Percentiles rank a stretch among this genome's conserved stretches.
Conservation (phyloP, 2,113 vertebrate species). For the Otolemur garnettii region DNA sequence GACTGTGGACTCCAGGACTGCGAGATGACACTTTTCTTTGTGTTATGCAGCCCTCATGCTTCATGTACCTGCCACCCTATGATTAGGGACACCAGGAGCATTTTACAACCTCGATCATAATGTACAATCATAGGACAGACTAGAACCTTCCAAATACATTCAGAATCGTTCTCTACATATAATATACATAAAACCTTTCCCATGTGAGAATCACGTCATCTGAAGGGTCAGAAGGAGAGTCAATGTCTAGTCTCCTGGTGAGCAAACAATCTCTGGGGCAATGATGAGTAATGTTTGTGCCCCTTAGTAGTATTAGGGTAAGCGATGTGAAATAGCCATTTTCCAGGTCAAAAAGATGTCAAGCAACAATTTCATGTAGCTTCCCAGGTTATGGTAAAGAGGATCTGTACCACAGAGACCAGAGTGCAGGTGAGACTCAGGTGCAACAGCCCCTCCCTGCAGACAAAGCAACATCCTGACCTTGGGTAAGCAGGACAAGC, state of each 20-base stretch:
- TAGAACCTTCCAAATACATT: background rate
- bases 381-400: background rate
- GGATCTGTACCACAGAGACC: rapidly evolving
- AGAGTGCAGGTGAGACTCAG: rapidly evolving
- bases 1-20: background rate
- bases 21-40: rapidly evolving
- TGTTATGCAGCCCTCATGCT: too few relatives aligned
- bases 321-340: rapidly evolving
- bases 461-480: rapidly evolving
- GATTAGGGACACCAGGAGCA: too few relatives aligned
- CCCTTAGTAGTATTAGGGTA: rapidly evolving
- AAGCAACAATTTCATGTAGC: rapidly evolving
- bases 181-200: background rate
- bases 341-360: rapidly evolving
- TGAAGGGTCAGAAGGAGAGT: background rate
- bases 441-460: rapidly evolving
- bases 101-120: rapidly evolving
- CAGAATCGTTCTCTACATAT: background rate
- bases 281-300: rapidly evolving
- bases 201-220: background rate
- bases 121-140: rapidly evolving
- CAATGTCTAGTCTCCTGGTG: background rate
- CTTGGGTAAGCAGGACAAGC: rapidly evolving
- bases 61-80: too few relatives aligned
- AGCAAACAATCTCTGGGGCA: background rate